These are phyloP conservation scores for Tetheella fluctuosa DNA, from an alignment of 2,888 invertebrate genomes.

Conservation along the genomic window DNA sequence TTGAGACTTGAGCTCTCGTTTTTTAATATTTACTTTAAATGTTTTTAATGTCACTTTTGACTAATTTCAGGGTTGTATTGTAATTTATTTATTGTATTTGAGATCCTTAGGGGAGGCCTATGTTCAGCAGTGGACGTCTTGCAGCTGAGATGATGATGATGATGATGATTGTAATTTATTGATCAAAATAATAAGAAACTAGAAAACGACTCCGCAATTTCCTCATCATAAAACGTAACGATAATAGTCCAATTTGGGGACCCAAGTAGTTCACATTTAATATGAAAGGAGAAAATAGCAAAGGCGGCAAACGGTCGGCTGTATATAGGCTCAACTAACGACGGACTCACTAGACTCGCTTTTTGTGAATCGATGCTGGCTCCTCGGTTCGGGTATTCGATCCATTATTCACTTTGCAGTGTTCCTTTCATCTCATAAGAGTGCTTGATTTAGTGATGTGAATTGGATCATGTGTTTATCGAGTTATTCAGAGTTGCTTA, in stretches of 20 bases:
- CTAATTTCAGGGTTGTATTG: too few relatives aligned
- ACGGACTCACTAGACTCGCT: slow-evolving; percentile 1
- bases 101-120: too few relatives aligned
- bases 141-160: too few relatives aligned
- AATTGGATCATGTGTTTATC: neutral
- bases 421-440: slow-evolving; percentile 6
- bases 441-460: neutral
- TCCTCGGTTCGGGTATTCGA: neutral
- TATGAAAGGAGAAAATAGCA: slow-evolving; percentile 30
- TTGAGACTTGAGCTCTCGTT: too few relatives aligned
- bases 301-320: slow-evolving; percentile 15
- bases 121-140: too few relatives aligned
- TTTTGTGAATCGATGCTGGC: slow-evolving; percentile 1
- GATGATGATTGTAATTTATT: too few relatives aligned
- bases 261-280: slow-evolving; percentile 26
- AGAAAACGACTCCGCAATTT: slow-evolving; percentile 23
- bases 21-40: too few relatives aligned
- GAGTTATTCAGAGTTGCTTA: too few relatives aligned
- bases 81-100: too few relatives aligned
- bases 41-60: too few relatives aligned
- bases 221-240: slow-evolving; percentile 34
- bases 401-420: slow-evolving; percentile 12
- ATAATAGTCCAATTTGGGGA: slow-evolving; percentile 36
- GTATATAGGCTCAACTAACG: slow-evolving; percentile 6
- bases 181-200: slow-evolving; percentile 22